Evolutionary conservation across 2,888 invertebrate genomes (phyloP).

Genomic region (Coleophora flavipennella): DNA sequence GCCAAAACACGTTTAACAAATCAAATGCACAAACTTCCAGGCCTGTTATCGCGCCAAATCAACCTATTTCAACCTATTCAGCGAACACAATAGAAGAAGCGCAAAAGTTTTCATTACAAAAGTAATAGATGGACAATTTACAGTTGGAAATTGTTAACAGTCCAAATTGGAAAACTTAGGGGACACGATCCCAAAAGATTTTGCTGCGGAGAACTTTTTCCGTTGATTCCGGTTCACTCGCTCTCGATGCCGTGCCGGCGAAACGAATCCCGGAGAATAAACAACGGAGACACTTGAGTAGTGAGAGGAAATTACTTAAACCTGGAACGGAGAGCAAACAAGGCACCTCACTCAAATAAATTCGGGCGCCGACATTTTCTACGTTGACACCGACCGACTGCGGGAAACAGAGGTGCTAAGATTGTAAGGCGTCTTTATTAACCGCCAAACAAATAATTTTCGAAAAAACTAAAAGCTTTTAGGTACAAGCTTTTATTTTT

Average conservation of each 20-base stretch:
- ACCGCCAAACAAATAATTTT: too few species aligned
- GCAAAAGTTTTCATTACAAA: background rate
- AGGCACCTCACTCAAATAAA: constrained; percentile 9
- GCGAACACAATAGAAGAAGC: too few species aligned
- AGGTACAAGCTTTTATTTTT: too few species aligned
- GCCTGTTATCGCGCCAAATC: too few species aligned
- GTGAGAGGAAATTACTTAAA: constrained; percentile 45
- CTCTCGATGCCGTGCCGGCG: constrained; percentile 5
- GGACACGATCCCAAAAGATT: constrained; percentile 4
- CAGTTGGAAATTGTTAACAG: constrained; percentile 1
- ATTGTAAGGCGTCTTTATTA: too few species aligned
- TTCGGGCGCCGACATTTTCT: too few species aligned
- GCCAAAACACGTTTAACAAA: too few species aligned
- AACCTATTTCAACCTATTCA: too few species aligned
- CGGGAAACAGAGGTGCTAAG: too few species aligned
- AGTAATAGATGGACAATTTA: background rate
- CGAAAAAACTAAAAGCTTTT: too few species aligned
- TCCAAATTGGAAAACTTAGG: constrained; percentile 3
- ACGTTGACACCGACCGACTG: too few species aligned
- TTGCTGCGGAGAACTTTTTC: constrained; percentile 1
- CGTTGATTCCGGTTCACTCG: constrained; percentile 1
- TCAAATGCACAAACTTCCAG: too few species aligned
- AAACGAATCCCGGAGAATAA: constrained; percentile 21
- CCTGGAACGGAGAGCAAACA: constrained; percentile 16
- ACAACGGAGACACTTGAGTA: constrained; percentile 34